Evolutionary conservation across 2,113 vertebrate species (phyloP), one percentile per base, ranked within the genome.

Genomic region (Rhagologus leucostigma): DNA sequence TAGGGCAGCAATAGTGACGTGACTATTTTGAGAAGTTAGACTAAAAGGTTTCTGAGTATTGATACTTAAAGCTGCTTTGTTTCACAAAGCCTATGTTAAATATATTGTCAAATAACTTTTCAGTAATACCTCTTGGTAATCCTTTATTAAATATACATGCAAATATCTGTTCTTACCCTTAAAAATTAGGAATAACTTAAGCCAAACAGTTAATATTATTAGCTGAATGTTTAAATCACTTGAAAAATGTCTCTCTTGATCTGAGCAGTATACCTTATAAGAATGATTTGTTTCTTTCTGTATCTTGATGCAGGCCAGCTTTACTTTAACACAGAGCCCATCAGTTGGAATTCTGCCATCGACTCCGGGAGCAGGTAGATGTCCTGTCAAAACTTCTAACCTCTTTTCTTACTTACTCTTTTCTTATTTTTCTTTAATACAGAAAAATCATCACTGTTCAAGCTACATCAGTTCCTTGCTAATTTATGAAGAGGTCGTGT

Each of bases 291-390:
- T 74, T 73, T 23, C 17, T 90, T 90, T n/a, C 50, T 96, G 30
- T 92, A 3, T 92, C 93, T 96, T 91, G 39, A 52, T 87, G 32
- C 96, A 99, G 99, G 78, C 94, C 53, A 97, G 96, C 62, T 98
- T 99, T 94, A 98, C 98, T 71, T 76, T 97, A 35, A 95, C 98
- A 55, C 99, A 98, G 65, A 99, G 98, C 62, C 98, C 99, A 16
- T 46, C 98, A n/a, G 96, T 96, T 83, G 98, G 97, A 91, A 96
- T 96, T 50, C 97, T 98, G 63, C 96, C 98, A 17, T 95, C 95
- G 47, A 99, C 98, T 68, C 98, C 99, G 46, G 98, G 98, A 96
- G 87, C 98, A 97, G 98, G 99, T 99, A 97, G 91, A 62, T 52
- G 22, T 56, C 21, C 26, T 62, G 46, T 91, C 47, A 83, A 37